Conservation (phyloP, 2,888 invertebrate species). For the Gastracanthus pulcherrimus region DNA sequence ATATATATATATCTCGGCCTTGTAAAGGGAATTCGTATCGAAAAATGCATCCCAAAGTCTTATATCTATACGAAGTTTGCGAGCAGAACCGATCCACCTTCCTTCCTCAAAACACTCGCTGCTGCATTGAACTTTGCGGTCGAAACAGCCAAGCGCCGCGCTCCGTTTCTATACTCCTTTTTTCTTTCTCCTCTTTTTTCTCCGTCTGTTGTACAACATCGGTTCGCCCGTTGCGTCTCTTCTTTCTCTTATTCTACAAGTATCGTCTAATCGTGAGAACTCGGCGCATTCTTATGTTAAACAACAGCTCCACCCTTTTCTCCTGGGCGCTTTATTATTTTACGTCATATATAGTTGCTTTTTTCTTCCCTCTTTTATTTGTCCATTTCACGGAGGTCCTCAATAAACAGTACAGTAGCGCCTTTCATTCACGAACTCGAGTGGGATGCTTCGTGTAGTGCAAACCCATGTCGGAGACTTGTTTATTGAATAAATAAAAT, state of each 20-base stretch:
- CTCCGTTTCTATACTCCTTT: constrained; percentile 13
- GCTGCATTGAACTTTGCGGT: constrained; percentile 7
- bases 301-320: constrained; percentile 12
- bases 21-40: not conserved
- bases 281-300: constrained; percentile 47
- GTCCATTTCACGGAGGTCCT: too few species aligned
- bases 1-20: not conserved
- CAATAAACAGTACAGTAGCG: too few species aligned
- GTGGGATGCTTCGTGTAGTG: not conserved
- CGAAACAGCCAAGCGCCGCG: not conserved
- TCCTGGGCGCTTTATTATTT: not conserved
- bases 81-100: not conserved
- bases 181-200: not conserved
- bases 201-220: constrained; percentile 5
- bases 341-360: not conserved
- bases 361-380: not conserved
- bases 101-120: constrained; percentile 31
- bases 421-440: too few species aligned
- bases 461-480: too few species aligned
- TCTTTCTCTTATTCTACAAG: not conserved
- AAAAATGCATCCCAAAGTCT: constrained; percentile 42
- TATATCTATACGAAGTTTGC: too few species aligned
- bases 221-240: not conserved
- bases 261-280: constrained; percentile 49
- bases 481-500: constrained; percentile 15